Conservation (phyloP, 2,888 invertebrate genomes). For the Trisateles emortualis region DNA sequence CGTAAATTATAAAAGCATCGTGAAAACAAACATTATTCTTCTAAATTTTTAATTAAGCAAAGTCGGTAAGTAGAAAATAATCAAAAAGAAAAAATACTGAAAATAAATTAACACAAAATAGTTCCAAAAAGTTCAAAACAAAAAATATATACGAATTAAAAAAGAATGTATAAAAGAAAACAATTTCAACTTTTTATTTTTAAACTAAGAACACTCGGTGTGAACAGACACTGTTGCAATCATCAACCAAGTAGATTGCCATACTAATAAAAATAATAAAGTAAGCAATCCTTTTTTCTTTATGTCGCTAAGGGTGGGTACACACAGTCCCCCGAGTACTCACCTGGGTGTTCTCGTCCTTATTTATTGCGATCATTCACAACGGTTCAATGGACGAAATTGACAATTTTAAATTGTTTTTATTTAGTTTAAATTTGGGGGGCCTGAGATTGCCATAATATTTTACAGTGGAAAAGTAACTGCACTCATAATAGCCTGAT, state of each 20-base stretch:
- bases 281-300: conserved; percentile 79
- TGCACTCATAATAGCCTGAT: no score
- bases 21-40: no score
- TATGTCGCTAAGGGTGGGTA: conserved; percentile 67
- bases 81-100: no score
- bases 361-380: conserved; percentile 74
- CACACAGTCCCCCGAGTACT: conserved; percentile 70
- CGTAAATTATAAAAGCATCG: no score
- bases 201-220: conserved; percentile 42
- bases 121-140: no score
- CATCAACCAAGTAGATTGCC: conserved; percentile 61
- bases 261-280: conserved; percentile 81
- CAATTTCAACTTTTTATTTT: no score
- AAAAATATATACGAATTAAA: no score
- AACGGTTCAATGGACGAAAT: conserved; percentile 68
- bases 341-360: conserved; percentile 70
- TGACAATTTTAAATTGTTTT: conserved; percentile 59
- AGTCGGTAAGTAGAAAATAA: no score
- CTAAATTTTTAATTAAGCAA: no score
- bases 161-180: not conserved
- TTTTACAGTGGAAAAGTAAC: no score
- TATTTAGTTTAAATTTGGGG: conserved; percentile 34
- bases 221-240: conserved; percentile 49
- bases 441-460: conserved; percentile 25
- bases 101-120: no score